Evolutionary conservation across 2,797 vertebrate species (phyloP).

Genomic region (Danionella dracula): DNA sequence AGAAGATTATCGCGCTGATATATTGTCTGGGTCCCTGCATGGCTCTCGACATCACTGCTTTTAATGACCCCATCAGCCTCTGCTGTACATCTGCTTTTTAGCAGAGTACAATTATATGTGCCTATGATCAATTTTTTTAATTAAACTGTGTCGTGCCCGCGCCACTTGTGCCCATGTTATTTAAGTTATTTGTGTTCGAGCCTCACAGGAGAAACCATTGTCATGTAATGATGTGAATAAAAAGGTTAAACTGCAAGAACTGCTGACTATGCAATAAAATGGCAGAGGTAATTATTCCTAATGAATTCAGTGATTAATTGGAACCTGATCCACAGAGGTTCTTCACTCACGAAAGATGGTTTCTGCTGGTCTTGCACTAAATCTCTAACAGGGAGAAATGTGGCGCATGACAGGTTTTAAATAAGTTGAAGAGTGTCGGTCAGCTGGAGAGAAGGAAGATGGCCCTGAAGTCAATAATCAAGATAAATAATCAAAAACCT

Average conservation of each 20-base stretch:
- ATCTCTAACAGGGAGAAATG: neutral
- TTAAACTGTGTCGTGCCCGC: constrained; percentile 22
- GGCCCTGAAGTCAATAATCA: no score
- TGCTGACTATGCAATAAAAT: constrained; percentile 3
- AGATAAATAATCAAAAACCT: no score
- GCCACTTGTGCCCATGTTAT: neutral
- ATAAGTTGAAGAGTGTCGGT: no score
- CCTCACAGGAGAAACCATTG: constrained; percentile 1
- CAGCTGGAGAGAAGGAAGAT: no score
- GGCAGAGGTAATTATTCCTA: constrained; percentile 16
- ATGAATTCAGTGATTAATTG: constrained; percentile 35
- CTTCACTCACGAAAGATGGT: neutral
- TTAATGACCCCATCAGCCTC: constrained; percentile 26
- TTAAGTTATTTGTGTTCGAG: constrained; percentile 15
- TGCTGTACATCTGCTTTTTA: neutral
- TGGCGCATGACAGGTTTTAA: neutral
- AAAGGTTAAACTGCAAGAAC: constrained; percentile 9
- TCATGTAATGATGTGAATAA: constrained; percentile 8
- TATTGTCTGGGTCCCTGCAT: neutral
- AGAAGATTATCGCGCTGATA: constrained; percentile 3
- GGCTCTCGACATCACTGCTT: neutral
- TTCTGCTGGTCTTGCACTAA: constrained; percentile 2
- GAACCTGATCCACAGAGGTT: neutral
- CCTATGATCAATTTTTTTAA: constrained; percentile 39
- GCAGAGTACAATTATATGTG: neutral